Percentiles rank a stretch among this genome's conserved stretches.
phyloP scores from a whole-genome alignment of 1,140 invertebrate species.

The Chymomyza costata region DNA sequence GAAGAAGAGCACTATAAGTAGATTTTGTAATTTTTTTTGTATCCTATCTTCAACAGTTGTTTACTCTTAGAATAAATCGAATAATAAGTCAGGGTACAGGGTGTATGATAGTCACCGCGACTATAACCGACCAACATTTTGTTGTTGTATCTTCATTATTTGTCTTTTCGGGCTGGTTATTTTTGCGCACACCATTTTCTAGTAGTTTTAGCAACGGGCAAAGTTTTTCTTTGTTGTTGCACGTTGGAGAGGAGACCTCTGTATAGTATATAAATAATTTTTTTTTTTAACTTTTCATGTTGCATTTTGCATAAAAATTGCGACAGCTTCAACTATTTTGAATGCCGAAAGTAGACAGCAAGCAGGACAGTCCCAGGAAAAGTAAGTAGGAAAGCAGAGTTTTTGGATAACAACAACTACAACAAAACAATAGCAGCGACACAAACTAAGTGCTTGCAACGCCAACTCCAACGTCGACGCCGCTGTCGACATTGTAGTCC shows the following conservation, averaged over 20 bases:
- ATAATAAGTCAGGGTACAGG: too few relatives aligned
- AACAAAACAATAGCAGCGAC: not conserved
- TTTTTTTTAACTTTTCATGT: constrained; percentile 48
- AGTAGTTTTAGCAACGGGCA: constrained; percentile 43
- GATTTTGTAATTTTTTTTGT: too few relatives aligned
- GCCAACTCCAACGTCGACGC: too few relatives aligned
- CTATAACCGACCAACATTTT: too few relatives aligned
- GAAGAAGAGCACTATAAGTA: too few relatives aligned
- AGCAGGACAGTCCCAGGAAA: constrained; percentile 48
- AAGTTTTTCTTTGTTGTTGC: constrained; percentile 45
- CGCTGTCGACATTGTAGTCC: constrained; percentile 8
- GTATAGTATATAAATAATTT: too few relatives aligned
- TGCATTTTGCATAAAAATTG: constrained; percentile 59
- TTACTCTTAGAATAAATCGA: too few relatives aligned
- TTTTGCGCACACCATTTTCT: constrained; percentile 33
- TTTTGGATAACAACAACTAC: constrained; percentile 33
- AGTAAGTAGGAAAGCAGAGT: constrained; percentile 62
- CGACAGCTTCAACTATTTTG: constrained; percentile 53
- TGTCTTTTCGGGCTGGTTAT: constrained; percentile 38
- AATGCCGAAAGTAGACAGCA: constrained; percentile 6
- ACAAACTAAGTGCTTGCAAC: too few relatives aligned
- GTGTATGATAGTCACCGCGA: too few relatives aligned
- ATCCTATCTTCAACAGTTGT: too few relatives aligned
- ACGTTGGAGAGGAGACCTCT: too few relatives aligned
- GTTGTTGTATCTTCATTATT: constrained; percentile 69